Conservation (phyloP, 2,888 invertebrate species). For the Vanessa cardui region DNA sequence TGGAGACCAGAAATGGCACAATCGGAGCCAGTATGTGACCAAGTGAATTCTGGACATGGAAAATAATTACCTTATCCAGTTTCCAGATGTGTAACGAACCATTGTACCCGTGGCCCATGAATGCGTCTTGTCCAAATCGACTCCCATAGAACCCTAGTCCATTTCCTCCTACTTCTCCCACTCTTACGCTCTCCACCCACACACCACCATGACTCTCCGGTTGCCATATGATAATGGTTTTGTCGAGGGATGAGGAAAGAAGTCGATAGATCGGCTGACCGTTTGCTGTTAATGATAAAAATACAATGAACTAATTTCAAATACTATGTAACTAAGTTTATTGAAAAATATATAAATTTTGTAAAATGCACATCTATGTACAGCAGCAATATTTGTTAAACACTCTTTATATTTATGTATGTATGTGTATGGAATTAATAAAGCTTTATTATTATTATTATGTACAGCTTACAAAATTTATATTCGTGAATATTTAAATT, state of each 20-base stretch:
- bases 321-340: too few relatives aligned
- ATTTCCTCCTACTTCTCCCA: conserved; percentile 97
- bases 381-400: too few relatives aligned
- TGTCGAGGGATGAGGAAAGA: conserved; percentile 95
- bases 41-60: neutral
- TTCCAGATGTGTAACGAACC: conserved; percentile 96
- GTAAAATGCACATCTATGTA: too few relatives aligned
- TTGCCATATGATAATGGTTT: conserved; percentile 95
- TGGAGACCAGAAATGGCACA: too few relatives aligned
- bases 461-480: too few relatives aligned
- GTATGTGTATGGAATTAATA: too few relatives aligned
- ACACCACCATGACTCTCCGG: conserved; percentile 82
- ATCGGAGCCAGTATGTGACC: too few relatives aligned
- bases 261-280: conserved; percentile 75
- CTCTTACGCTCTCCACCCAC: conserved; percentile 92
- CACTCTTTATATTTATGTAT: too few relatives aligned
- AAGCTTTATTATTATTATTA: too few relatives aligned
- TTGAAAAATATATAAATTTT: too few relatives aligned
- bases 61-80: conserved; percentile 66
- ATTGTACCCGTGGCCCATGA: conserved; percentile 95
- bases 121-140: conserved; percentile 86
- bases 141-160: conserved; percentile 97
- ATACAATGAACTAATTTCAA: neutral
- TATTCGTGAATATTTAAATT: too few relatives aligned
- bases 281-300: neutral